Evolutionary conservation across 2,113 vertebrate species (phyloP), one percentile per base, ranked within the genome.

Genomic region (Platichthys flesus): DNA sequence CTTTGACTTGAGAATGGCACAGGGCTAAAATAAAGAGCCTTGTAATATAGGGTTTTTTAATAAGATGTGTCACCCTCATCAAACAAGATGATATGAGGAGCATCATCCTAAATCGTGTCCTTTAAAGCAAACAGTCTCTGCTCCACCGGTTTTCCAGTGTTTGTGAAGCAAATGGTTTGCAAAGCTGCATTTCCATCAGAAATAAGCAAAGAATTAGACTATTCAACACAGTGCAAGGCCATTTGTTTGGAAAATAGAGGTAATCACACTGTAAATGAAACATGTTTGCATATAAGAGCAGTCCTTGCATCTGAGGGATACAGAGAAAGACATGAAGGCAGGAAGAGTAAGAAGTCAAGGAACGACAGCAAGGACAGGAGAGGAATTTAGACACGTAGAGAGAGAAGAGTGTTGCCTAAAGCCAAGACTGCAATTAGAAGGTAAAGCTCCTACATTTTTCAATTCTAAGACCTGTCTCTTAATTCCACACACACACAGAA

Each of bases 391-490:
- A 79, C 23, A 51, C 40, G 76, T 62, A 61, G 42, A 51, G 65
- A 68, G 16, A 74, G 51, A 82, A 56, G 10, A 79, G 16, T 64
- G 64, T 55, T 84, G 71, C 71, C 76, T 84, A 13, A 74, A 81
- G 71, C 45, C 18, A 78, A 76, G 59, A 68, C 60, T 76, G 81
- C 79, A 84, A 86, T 83, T 89, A 85, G 75, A 5, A 66, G 77
- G 78, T 82, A 81, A 84, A 81, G 71, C 59, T 83, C 57, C 74
- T 81, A 5, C 58, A 80, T 84, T 83, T 75, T 82, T 87, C 40
- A 71, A 74, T 51, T 51, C 49, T 18, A 16, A 51, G 16, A 51
- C 55, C 24, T 64, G 69, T 67, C 42, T 81, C 42, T 45, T n/a
- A 16, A 51, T 20, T 20, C 49, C 59, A 31, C 28, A 31, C 28